Conservation (phyloP, 2,113 vertebrate genomes). For the Anas platyrhynchos region DNA sequence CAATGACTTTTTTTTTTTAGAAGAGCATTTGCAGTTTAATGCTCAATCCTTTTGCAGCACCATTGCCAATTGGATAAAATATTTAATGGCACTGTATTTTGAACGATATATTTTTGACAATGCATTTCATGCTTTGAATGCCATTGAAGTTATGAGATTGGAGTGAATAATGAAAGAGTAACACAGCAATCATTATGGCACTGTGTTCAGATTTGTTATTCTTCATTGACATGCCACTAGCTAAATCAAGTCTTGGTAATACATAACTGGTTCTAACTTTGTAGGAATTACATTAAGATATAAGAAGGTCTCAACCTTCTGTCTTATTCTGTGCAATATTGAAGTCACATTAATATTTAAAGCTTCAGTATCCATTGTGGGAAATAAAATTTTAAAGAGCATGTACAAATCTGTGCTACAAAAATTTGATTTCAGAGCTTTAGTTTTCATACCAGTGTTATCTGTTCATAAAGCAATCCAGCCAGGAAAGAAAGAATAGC, state of each 20-base stretch:
- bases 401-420: constrained; percentile 24
- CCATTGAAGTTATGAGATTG: constrained; percentile 41
- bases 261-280: constrained; percentile 37
- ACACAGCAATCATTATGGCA: background rate
- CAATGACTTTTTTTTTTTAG: background rate
- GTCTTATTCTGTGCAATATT: constrained; percentile 61
- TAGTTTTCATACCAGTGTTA: background rate
- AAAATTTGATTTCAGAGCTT: constrained; percentile 42
- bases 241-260: constrained; percentile 52
- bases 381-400: constrained; percentile 63
- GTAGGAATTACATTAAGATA: constrained; percentile 55
- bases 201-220: constrained; percentile 39
- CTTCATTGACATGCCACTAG: constrained; percentile 31
- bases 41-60: constrained; percentile 4
- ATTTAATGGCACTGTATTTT: constrained; percentile 44
- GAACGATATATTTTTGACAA: constrained; percentile 48
- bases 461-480: background rate
- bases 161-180: constrained; percentile 61
- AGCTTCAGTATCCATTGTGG: constrained; percentile 8
- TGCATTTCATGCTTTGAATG: constrained; percentile 55
- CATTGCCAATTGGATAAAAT: constrained; percentile 22
- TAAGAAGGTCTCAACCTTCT: constrained; percentile 57
- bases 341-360: constrained; percentile 70
- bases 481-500: background rate
- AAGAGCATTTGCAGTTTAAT: background rate